Conservation (phyloP, 2,888 invertebrate species). For the Gymnosoma rotundatum region DNA sequence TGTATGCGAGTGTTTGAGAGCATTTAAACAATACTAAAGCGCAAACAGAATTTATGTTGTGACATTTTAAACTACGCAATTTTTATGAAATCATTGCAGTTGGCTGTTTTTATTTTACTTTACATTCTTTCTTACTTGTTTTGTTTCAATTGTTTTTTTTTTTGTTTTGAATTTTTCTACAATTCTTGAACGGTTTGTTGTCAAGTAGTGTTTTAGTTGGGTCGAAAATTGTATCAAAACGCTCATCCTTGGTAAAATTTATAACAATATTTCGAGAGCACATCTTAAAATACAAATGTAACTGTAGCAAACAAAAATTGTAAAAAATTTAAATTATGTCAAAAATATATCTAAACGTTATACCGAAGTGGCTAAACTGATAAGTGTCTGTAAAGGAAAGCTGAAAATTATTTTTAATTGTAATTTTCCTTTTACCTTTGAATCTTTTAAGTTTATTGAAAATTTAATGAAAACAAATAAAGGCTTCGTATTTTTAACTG, state of each 20-base stretch:
- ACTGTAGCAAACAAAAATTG: slow-evolving; percentile 21
- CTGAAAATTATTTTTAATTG: too few species aligned
- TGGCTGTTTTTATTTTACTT: slow-evolving; percentile 63
- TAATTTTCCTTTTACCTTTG: too few species aligned
- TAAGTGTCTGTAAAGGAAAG: neutral
- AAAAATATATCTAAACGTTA: slow-evolving; percentile 45
- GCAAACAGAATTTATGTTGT: slow-evolving; percentile 82
- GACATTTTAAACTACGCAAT: slow-evolving; percentile 82
- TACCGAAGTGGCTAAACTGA: slow-evolving; percentile 17
- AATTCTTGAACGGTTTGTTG: slow-evolving; percentile 58
- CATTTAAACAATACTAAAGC: slow-evolving; percentile 76
- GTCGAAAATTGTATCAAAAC: slow-evolving; percentile 68
- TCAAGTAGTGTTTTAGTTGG: slow-evolving; percentile 63
- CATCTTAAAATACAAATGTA: slow-evolving; percentile 68
- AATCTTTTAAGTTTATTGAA: too few species aligned
- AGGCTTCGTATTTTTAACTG: too few species aligned
- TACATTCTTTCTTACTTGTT: slow-evolving; percentile 38
- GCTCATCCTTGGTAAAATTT: slow-evolving; percentile 62
- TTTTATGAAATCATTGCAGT: slow-evolving; percentile 81
- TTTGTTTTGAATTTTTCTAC: slow-evolving; percentile 51
- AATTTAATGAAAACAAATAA: too few species aligned
- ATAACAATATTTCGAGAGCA: slow-evolving; percentile 61
- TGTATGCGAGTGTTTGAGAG: slow-evolving; percentile 52
- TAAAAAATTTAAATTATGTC: slow-evolving; percentile 11
- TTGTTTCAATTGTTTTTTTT: slow-evolving; percentile 50